Base-by-base conservation (phyloP, 2,888 invertebrate genomes). In the Bellardia pandia region DNA sequence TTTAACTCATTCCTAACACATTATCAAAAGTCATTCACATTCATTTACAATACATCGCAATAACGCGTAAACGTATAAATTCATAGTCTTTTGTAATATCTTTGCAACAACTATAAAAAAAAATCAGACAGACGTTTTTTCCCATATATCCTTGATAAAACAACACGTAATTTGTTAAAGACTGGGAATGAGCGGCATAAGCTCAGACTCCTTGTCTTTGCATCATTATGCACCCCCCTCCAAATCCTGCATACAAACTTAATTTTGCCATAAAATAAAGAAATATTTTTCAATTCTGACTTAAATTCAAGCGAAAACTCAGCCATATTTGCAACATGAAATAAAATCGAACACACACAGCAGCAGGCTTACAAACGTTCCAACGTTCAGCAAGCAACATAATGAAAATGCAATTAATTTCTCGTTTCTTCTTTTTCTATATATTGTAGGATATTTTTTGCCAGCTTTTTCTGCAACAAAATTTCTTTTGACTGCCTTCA, bases 321-420 rank as follows among this genome's bases (percentile, higher is more conserved):
- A 51, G n/a, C 14, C 51, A 68, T 66, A 64, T 62, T 77, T 81
- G 58, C 80, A 86, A 75, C 88, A 79, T 84, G 64, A 86, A 51
- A 77, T 51, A 69, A 80, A 83, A 83, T 86, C 81, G 81, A 85
- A 85, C 76, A 75, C 79, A 68, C 53, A 30, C 3, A 42, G 11
- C 45, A 5, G 33, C 37, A 33, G 62, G 33, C 76, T 75, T 16
- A 45, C 66, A 66, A 85, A 16, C 62, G 58, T 53, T 62, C 45
- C 69, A 64, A 75, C 68, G 68, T 71, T 48, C 51, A 87, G 90
- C 16, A 62, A 51, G 90, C 90, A 91, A 90, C 92, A 93, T 93
- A 93, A 93, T 93, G 93, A 93, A 93, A 93, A 93, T 93, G 93
- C 93, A 93, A 93, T 93, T 93, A 93, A 93, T 93, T 93, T 92